Percentiles rank a stretch among this genome's conserved stretches.
phyloP scores from a whole-genome alignment of 2,888 invertebrate species.

The Lordiphosa andalusiaca region DNA sequence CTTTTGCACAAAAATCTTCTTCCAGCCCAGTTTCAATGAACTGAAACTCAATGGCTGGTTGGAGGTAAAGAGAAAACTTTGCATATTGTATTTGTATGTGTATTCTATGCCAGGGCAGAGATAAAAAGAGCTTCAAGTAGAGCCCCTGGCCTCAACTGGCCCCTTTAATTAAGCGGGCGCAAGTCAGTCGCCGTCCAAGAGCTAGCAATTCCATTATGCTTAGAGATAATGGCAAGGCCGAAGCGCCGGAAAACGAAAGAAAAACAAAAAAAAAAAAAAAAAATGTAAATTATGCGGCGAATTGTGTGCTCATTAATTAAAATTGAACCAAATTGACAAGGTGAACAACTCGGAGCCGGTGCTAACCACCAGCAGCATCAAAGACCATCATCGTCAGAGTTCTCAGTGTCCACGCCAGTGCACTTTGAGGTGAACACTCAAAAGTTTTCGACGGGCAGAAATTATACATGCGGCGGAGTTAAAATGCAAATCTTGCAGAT shows the following conservation, averaged over 20 bases:
- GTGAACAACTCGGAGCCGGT: slow-evolving; percentile 13
- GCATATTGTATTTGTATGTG: slow-evolving; percentile 61
- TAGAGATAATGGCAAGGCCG: slow-evolving; percentile 66
- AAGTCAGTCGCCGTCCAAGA: slow-evolving; percentile 50
- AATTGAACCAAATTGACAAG: slow-evolving; percentile 65
- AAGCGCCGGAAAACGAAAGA: slow-evolving; percentile 8
- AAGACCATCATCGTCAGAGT: slow-evolving; percentile 22
- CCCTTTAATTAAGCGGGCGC: slow-evolving; percentile 62
- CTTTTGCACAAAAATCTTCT: slow-evolving; percentile 61
- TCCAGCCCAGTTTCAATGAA: slow-evolving; percentile 59
- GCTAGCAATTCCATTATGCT: slow-evolving; percentile 49
- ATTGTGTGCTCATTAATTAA: slow-evolving; percentile 74
- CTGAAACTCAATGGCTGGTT: slow-evolving; percentile 56
- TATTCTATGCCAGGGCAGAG: slow-evolving; percentile 60
- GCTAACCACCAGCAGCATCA: slow-evolving; percentile 10
- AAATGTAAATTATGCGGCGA: slow-evolving; percentile 66
- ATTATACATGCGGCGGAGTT: slow-evolving; percentile 41
- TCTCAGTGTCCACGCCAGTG: slow-evolving; percentile 65
- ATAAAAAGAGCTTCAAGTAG: slow-evolving; percentile 35
- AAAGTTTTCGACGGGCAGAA: slow-evolving; percentile 47
- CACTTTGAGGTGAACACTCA: slow-evolving; percentile 72
- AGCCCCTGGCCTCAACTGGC: slow-evolving; percentile 5
- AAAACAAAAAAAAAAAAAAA: slow-evolving; percentile 39
- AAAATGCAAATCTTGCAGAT: slow-evolving; percentile 79
- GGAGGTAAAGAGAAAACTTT: slow-evolving; percentile 49